Percentiles rank a stretch among this genome's conserved stretches.
phyloP scores from a whole-genome alignment of 2,888 invertebrate species.

The Elaeidobius kamerunicus region DNA sequence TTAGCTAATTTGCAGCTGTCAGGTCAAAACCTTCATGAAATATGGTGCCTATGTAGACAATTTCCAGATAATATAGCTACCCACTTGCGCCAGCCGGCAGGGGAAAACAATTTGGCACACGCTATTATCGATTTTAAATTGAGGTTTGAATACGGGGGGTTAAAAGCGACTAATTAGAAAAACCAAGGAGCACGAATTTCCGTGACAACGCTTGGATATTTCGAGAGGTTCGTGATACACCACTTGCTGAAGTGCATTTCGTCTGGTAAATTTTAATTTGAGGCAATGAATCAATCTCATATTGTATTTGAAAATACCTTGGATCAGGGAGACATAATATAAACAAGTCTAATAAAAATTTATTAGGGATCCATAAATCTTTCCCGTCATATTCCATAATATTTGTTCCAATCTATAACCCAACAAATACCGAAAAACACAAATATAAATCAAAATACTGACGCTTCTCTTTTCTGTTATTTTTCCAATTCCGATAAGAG shows the following conservation, averaged over 20 bases:
- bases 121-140: slow-evolving; percentile 27
- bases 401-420: too few relatives aligned
- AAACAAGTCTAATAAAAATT: too few relatives aligned
- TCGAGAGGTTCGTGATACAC: slow-evolving; percentile 15
- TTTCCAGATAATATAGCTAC: slow-evolving; percentile 28
- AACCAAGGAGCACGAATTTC: slow-evolving; percentile 22
- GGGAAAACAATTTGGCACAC: slow-evolving; percentile 26
- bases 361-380: too few relatives aligned
- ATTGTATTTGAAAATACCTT: too few relatives aligned
- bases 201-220: slow-evolving; percentile 24
- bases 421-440: too few relatives aligned
- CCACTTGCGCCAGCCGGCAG: slow-evolving; percentile 23
- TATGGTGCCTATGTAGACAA: slow-evolving; percentile 31
- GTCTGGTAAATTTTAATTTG: neutral
- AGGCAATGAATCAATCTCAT: too few relatives aligned
- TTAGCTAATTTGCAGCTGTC: slow-evolving; percentile 32
- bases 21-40: slow-evolving; percentile 29
- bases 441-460: neutral
- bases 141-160: slow-evolving; percentile 17
- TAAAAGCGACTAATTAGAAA: slow-evolving; percentile 24
- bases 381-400: too few relatives aligned
- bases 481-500: neutral
- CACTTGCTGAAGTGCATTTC: neutral
- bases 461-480: neutral
- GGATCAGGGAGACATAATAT: too few relatives aligned